A percentile compares a stretch with the other conserved stretches of the same genome.
phyloP scores from a whole-genome alignment of 2,888 invertebrate genomes.

The Leptopilina drosophilae region DNA sequence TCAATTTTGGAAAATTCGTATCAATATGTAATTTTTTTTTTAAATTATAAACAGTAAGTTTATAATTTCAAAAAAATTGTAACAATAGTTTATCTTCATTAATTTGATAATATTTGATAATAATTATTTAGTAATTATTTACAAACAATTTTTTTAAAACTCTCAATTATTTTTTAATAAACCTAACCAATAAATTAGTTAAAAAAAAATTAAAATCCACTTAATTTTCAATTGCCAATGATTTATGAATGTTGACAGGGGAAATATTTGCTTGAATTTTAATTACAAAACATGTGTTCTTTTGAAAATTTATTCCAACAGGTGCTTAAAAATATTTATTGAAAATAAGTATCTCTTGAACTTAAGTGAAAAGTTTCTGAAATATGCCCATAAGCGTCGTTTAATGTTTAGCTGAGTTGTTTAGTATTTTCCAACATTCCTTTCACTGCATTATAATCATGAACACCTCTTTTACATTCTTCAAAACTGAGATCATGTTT shows the following conservation, averaged over 20 bases:
- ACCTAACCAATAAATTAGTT: neutral
- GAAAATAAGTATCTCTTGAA: neutral
- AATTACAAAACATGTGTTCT: neutral
- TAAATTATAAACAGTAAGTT: too few species aligned
- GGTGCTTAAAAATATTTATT: neutral
- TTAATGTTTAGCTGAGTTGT: constrained; percentile 21
- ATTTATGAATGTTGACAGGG: neutral
- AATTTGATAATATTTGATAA: too few species aligned
- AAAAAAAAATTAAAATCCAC: neutral
- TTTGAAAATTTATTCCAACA: neutral
- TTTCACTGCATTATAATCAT: constrained; percentile 16
- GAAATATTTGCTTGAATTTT: neutral
- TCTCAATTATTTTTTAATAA: too few species aligned
- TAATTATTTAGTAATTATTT: too few species aligned
- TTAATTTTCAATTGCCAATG: neutral
- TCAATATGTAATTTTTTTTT: too few species aligned
- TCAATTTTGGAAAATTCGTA: too few species aligned
- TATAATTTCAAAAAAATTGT: too few species aligned
- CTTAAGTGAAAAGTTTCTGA: constrained; percentile 12
- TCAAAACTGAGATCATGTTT: constrained; percentile 35
- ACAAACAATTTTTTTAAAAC: too few species aligned
- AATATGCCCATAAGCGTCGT: constrained; percentile 6
- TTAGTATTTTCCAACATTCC: constrained; percentile 28
- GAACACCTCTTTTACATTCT: constrained; percentile 33
- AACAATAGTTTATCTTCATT: too few species aligned